Evolutionary conservation across 2,797 vertebrate species (phyloP).

Genomic region (Xiphorhynchus erythropygius): DNA sequence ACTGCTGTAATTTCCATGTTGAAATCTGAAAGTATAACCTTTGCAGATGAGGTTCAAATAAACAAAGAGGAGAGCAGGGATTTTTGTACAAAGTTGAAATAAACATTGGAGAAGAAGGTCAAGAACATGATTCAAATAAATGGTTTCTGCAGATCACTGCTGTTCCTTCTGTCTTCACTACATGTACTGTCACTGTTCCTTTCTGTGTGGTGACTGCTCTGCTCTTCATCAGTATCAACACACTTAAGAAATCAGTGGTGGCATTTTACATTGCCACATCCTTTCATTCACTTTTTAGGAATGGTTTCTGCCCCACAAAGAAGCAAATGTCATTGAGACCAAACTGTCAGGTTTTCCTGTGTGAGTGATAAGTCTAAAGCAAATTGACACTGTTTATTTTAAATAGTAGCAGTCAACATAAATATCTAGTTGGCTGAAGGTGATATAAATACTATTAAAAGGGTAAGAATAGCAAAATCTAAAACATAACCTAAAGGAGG

Average conservation of each 20-base stretch:
- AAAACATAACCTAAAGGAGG: neutral
- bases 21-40: neutral
- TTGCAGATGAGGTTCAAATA: neutral
- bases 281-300: neutral
- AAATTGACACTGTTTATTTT: slow-evolving; percentile 5
- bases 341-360: slow-evolving; percentile 3
- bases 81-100: neutral
- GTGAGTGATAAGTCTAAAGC: neutral
- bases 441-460: neutral
- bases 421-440: neutral
- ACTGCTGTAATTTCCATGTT: neutral
- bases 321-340: slow-evolving; percentile 7
- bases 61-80: neutral
- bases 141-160: neutral
- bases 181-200: neutral
- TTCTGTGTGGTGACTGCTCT: neutral
- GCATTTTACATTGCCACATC: neutral
- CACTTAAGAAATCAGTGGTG: neutral
- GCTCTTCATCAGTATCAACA: neutral
- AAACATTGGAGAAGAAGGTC: neutral
- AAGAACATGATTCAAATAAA: neutral
- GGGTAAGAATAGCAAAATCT: neutral
- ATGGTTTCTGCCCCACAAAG: neutral
- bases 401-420: neutral
- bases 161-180: neutral